phyloP scores from a whole-genome alignment of 2,113 vertebrate species.

The Zosterops japonicus region DNA sequence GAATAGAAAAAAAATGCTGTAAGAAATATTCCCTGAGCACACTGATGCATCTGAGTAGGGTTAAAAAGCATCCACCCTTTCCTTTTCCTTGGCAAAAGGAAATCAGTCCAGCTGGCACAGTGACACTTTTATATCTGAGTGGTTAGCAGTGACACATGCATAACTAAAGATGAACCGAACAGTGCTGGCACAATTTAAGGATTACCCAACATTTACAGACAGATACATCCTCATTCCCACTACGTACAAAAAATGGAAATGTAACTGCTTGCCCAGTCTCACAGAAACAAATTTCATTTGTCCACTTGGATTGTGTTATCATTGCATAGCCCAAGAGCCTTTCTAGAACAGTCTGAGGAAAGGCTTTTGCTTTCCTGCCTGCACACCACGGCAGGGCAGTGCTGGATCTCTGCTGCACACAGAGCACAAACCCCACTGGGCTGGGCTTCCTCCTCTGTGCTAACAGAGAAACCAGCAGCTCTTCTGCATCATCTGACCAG shows the following conservation, averaged over 20 bases:
- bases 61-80: constrained; percentile 21
- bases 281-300: neutral
- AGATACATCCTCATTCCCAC: neutral
- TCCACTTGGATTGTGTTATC: neutral
- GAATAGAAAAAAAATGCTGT: neutral
- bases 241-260: neutral
- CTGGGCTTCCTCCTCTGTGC: neutral
- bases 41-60: neutral
- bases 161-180: neutral
- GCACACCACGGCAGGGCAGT: neutral
- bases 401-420: neutral
- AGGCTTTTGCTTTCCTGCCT: neutral
- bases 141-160: constrained; percentile 5
- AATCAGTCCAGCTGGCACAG: neutral
- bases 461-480: neutral
- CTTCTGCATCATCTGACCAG: neutral
- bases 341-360: neutral
- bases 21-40: neutral
- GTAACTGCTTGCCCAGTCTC: neutral
- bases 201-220: neutral
- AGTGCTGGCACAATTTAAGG: neutral
- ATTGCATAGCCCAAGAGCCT: neutral
- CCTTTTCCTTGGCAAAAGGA: neutral
- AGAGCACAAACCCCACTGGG: neutral
- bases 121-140: neutral